Conservation (phyloP, 2,113 vertebrate genomes). For the Meles meles region DNA sequence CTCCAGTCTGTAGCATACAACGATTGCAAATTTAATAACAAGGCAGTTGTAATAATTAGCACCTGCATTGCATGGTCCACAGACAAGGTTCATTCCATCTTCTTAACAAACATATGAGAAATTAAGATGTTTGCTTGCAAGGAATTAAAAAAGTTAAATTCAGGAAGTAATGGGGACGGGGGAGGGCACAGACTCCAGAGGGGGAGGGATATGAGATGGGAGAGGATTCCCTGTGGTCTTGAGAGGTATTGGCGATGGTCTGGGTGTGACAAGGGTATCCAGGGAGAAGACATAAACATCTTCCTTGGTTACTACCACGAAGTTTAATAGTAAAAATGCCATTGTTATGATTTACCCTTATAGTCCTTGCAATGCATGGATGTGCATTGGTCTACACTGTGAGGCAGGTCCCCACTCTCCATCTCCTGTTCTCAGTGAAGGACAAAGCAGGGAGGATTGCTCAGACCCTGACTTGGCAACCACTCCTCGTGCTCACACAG, state of each 20-base stretch:
- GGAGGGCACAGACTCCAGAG: neutral
- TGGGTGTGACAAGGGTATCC: no score
- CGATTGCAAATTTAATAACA: neutral
- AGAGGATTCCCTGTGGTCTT: neutral
- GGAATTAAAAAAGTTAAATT: neutral
- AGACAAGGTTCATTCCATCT: neutral
- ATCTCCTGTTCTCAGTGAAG: neutral
- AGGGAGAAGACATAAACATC: neutral
- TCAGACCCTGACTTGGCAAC: neutral
- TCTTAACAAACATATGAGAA: neutral
- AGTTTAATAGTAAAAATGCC: neutral
- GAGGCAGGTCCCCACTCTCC: neutral
- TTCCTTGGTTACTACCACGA: neutral
- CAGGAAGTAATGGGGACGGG: no score
- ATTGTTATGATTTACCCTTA: neutral
- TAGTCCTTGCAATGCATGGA: neutral
- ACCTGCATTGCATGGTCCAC: neutral
- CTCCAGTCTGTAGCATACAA: neutral
- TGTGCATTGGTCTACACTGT: neutral
- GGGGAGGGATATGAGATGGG: neutral
- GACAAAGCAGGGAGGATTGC: neutral
- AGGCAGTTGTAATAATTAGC: neutral
- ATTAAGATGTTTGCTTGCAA: neutral
- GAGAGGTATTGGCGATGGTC: no score
- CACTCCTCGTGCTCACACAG: rapidly evolving